phyloP scores from a whole-genome alignment of 2,113 vertebrate species.

The Zosterops lateralis region DNA sequence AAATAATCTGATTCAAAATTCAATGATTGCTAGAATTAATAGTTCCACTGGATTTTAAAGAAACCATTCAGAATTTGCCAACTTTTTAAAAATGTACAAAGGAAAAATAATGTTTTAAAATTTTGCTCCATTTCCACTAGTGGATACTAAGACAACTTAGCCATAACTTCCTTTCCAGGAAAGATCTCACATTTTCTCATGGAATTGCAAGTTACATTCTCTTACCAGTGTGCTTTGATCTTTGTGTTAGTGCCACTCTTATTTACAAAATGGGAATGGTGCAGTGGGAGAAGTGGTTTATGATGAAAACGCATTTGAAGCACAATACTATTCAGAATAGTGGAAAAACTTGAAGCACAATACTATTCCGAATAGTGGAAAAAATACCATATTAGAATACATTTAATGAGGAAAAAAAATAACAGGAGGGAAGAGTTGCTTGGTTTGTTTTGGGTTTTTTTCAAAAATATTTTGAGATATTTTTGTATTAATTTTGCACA shows the following conservation, averaged over 20 bases:
- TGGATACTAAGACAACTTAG: neutral
- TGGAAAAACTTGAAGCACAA: neutral
- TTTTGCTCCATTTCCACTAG: neutral
- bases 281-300: neutral
- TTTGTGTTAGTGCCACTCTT: neutral
- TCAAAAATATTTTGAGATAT: neutral
- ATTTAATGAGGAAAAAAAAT: neutral
- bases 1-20: neutral
- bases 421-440: neutral
- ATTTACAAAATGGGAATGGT: neutral
- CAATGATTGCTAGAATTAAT: neutral
- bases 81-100: neutral
- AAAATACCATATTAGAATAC: neutral
- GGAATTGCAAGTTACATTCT: neutral
- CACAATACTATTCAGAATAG: neutral
- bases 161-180: neutral
- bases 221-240: neutral
- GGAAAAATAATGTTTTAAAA: neutral
- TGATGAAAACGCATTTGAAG: neutral
- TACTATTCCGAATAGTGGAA: neutral
- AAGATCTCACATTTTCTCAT: neutral
- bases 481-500: neutral
- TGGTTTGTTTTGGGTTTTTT: neutral
- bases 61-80: neutral
- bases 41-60: neutral